phyloP scores from a whole-genome alignment of 2,888 invertebrate genomes.

The Dermolepida albohirtum region DNA sequence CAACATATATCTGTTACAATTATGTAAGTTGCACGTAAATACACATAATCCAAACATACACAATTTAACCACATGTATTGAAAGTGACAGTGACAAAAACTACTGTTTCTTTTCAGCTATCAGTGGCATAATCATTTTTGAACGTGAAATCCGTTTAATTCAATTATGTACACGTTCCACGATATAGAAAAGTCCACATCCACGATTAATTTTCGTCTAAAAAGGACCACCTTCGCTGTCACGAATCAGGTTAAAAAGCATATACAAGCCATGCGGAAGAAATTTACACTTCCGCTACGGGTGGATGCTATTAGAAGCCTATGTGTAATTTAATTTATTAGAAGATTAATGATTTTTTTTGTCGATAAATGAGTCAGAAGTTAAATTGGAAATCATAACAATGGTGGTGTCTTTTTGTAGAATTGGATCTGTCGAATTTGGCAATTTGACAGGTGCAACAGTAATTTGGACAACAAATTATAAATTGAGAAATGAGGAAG shows the following conservation, averaged over 20 bases:
- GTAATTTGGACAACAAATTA: background rate
- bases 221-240: conserved; percentile 37
- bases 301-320: too few relatives aligned
- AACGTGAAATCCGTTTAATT: conserved; percentile 28
- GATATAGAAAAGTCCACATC: conserved; percentile 11
- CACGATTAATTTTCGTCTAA: conserved; percentile 32
- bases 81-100: conserved; percentile 3
- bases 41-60: too few relatives aligned
- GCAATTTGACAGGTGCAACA: background rate
- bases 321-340: too few relatives aligned
- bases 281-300: conserved; percentile 18
- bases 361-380: too few relatives aligned
- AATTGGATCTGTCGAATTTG: background rate
- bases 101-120: conserved; percentile 15
- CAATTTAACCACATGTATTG: too few relatives aligned
- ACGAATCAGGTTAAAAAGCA: conserved; percentile 28
- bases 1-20: too few relatives aligned
- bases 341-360: too few relatives aligned
- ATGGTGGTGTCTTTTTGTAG: too few relatives aligned
- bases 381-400: too few relatives aligned
- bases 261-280: conserved; percentile 24
- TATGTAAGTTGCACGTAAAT: too few relatives aligned
- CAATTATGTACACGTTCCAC: conserved; percentile 30
- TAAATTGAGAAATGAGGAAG: too few relatives aligned
- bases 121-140: conserved; percentile 23